Percentiles rank a stretch among this genome's conserved stretches.
Conservation (phyloP, 1,140 invertebrate genomes). For the Drosophila pallidifrons region DNA sequence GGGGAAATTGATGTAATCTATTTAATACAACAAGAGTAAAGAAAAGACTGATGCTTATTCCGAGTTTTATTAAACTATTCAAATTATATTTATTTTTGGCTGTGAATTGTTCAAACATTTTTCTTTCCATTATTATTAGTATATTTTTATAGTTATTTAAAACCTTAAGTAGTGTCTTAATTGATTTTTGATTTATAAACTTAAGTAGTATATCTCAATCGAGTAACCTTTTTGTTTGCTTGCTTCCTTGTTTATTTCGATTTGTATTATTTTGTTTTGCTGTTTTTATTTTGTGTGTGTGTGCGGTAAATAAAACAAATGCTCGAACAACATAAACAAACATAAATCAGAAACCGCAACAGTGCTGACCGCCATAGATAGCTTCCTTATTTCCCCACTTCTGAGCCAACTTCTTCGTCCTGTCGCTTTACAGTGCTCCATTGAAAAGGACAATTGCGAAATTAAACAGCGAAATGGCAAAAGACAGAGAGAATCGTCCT, state of each 20-base stretch:
- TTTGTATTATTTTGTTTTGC: slow-evolving; percentile 13
- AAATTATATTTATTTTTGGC: too few relatives aligned
- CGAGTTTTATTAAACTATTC: too few relatives aligned
- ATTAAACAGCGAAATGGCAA: slow-evolving; percentile 79
- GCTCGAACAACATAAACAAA: slow-evolving; percentile 66
- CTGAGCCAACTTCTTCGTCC: background rate
- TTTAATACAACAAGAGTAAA: background rate
- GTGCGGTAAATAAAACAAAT: slow-evolving; percentile 69
- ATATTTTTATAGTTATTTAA: too few relatives aligned
- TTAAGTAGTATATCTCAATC: background rate
- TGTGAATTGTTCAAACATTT: too few relatives aligned
- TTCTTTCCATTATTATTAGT: too few relatives aligned
- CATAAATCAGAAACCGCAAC: slow-evolving; percentile 76
- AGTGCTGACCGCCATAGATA: slow-evolving; percentile 74
- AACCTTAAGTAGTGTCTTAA: too few relatives aligned
- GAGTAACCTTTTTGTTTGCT: background rate
- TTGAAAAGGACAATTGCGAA: slow-evolving; percentile 80
- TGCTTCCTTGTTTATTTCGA: slow-evolving; percentile 17
- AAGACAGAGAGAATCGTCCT: slow-evolving; percentile 50
- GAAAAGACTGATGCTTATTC: too few relatives aligned
- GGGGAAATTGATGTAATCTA: background rate
- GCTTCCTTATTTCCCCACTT: slow-evolving; percentile 15
- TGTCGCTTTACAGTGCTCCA: background rate
- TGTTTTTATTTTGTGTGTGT: background rate
- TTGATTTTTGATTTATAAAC: too few relatives aligned